Evolutionary conservation across 2,113 vertebrate genomes (phyloP).

Genomic region (Rhinolophus sinicus): DNA sequence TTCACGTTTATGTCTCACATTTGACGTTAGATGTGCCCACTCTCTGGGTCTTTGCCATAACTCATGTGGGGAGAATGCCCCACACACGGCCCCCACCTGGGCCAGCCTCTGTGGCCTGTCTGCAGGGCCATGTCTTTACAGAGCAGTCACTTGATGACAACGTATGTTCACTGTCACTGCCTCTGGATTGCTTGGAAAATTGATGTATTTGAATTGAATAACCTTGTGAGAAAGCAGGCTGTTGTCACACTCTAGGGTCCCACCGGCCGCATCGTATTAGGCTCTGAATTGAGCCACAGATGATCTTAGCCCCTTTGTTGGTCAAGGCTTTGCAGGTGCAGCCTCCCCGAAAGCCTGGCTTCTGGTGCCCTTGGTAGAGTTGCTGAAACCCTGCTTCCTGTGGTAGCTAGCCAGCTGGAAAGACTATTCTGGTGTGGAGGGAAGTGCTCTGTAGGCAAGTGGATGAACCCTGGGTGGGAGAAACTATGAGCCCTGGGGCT

Average conservation of each 20-base stretch:
- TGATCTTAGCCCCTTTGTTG: slow-evolving; percentile 37
- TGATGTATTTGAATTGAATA: slow-evolving; percentile 41
- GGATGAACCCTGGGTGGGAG: neutral
- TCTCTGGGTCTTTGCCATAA: neutral
- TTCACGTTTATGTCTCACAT: neutral
- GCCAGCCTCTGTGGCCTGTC: too few species aligned
- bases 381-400: neutral
- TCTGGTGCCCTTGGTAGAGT: neutral
- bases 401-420: neutral
- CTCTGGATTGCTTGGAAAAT: slow-evolving; percentile 30
- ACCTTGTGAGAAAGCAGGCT: slow-evolving; percentile 37
- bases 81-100: too few species aligned
- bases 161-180: neutral
- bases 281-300: neutral
- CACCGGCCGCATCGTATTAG: neutral
- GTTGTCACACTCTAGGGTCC: slow-evolving; percentile 14
- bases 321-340: neutral
- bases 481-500: rapidly evolving
- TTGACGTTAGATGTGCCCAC: neutral
- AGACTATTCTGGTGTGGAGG: neutral
- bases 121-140: neutral
- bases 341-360: neutral
- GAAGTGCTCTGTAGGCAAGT: neutral
- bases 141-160: slow-evolving; percentile 27
- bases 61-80: neutral